phyloP scores from a whole-genome alignment of 2,113 vertebrate genomes.

The Ia io region DNA sequence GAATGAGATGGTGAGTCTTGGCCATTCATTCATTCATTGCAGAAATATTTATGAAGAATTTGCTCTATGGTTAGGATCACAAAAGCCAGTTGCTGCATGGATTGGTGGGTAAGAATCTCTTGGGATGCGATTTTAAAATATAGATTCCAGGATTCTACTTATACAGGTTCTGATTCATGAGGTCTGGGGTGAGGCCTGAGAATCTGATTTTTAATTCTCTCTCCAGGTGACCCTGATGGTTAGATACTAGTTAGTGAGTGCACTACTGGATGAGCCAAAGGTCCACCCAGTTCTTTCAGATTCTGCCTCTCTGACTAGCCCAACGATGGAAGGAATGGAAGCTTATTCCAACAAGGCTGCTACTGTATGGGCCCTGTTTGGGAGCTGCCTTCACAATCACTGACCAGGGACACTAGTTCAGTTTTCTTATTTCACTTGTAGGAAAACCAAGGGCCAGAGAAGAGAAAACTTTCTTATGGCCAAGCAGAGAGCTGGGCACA shows the following conservation, averaged over 20 bases:
- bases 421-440: not conserved
- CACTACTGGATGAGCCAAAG: not conserved
- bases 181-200: not conserved
- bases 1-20: not conserved
- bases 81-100: not conserved
- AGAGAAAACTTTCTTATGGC: not conserved
- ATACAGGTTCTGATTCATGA: not conserved
- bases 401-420: not conserved
- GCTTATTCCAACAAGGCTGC: not conserved
- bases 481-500: not conserved
- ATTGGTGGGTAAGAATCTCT: not conserved
- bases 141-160: not conserved
- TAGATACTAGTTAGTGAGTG: not conserved
- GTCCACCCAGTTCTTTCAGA: not conserved
- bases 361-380: not conserved
- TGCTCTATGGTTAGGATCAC: not conserved
- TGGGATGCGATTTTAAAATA: not conserved
- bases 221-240: not conserved
- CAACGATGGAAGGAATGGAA: not conserved
- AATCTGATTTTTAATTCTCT: not conserved
- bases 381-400: not conserved
- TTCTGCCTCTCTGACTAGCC: not conserved
- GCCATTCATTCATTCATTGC: not conserved
- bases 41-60: not conserved
- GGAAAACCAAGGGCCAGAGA: conserved; percentile 14